phyloP scores from a whole-genome alignment of 2,113 vertebrate genomes.

The Corythornis madagascariensis region DNA sequence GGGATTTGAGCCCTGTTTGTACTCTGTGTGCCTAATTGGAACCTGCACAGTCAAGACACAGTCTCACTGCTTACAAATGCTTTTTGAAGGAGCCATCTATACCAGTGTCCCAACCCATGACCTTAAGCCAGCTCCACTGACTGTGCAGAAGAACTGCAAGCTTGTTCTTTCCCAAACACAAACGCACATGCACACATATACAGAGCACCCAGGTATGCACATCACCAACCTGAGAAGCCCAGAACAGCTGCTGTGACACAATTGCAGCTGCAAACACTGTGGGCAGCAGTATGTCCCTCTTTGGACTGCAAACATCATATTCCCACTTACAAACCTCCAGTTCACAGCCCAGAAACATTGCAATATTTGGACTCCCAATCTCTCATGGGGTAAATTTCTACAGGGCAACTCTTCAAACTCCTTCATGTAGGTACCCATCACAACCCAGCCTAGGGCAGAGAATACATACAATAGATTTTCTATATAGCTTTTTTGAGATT shows the following conservation, averaged over 20 bases:
- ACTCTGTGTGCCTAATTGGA: no score
- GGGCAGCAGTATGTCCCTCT: background rate
- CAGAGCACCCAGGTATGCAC: background rate
- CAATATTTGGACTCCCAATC: background rate
- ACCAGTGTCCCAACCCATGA: background rate
- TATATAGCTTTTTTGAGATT: background rate
- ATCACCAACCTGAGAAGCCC: background rate
- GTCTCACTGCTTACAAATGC: background rate
- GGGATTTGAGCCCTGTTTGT: background rate
- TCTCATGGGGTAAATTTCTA: background rate
- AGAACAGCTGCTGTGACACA: background rate
- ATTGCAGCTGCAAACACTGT: rapidly evolving
- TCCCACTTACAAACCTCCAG: background rate
- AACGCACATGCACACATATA: rapidly evolving
- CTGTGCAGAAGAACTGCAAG: background rate
- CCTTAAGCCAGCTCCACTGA: background rate
- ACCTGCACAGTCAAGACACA: background rate
- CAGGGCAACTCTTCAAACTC: background rate
- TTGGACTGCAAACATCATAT: background rate
- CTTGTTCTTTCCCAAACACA: background rate
- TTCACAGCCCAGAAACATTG: background rate
- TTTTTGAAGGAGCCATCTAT: background rate
- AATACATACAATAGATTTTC: background rate
- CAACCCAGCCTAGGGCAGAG: background rate
- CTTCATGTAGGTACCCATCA: background rate